Conservation (phyloP, 2,113 vertebrate genomes). For the Dasyornis broadbenti region DNA sequence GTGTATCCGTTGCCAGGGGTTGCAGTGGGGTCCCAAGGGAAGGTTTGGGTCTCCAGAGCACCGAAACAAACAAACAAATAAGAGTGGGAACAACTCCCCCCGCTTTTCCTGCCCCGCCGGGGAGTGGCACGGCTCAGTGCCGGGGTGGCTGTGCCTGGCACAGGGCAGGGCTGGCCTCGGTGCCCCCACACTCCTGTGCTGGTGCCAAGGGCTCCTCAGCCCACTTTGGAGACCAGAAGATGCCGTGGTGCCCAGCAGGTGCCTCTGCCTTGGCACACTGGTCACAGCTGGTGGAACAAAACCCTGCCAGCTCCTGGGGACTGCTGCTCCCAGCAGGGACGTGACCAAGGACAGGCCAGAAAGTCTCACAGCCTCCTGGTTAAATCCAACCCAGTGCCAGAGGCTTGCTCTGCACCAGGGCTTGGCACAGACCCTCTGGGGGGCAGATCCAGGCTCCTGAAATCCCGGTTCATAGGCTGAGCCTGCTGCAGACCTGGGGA, state of each 20-base stretch:
- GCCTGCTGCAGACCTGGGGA: not conserved
- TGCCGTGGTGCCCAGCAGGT: not conserved
- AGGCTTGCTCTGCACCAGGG: not conserved
- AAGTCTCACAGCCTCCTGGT: rapidly evolving
- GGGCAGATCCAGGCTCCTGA: not conserved
- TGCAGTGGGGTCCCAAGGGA: not conserved
- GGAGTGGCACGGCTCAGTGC: not conserved
- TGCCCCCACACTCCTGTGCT: rapidly evolving
- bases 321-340: not conserved
- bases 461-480: not conserved
- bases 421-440: not conserved
- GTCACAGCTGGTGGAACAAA: not conserved
- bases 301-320: not conserved
- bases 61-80: not conserved
- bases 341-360: not conserved
- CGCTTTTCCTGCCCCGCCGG: rapidly evolving
- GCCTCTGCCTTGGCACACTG: not conserved
- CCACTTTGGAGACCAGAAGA: not conserved
- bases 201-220: not conserved
- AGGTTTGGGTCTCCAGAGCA: not conserved
- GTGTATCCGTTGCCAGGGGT: not conserved
- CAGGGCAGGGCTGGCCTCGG: not conserved
- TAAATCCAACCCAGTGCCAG: no score
- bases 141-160: rapidly evolving
- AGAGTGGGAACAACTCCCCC: not conserved